Conservation (phyloP, 2,113 vertebrate species). For the Tragelaphus imberbis region DNA sequence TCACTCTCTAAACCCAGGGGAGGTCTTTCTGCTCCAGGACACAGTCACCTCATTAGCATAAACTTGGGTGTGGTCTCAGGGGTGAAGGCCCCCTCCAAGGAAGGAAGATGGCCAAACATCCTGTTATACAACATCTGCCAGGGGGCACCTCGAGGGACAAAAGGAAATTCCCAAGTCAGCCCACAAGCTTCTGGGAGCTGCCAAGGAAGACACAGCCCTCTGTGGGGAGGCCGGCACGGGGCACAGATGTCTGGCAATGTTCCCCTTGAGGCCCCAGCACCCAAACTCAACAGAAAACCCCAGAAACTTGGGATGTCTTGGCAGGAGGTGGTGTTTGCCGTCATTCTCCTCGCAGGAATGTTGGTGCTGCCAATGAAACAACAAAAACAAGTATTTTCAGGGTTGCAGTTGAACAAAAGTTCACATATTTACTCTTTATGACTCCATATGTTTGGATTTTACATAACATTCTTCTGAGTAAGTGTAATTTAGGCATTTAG, state of each 20-base stretch:
- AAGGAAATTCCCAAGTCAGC: not conserved
- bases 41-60: not conserved
- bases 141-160: too few relatives aligned
- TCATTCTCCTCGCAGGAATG: rapidly evolving
- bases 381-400: not conserved
- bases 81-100: not conserved
- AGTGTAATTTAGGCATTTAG: not conserved
- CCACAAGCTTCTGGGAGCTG: not conserved
- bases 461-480: not conserved
- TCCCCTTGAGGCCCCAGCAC: not conserved
- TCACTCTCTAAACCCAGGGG: not conserved
- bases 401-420: not conserved
- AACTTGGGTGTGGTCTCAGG: not conserved
- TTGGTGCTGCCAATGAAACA: rapidly evolving
- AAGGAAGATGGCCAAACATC: not conserved
- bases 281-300: not conserved
- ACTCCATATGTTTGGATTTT: not conserved
- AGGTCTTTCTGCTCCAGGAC: not conserved
- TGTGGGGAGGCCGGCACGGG: rapidly evolving
- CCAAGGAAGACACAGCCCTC: not conserved
- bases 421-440: not conserved
- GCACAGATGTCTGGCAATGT: not conserved
- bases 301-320: not conserved
- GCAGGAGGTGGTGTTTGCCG: not conserved
- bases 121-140: not conserved